Evolutionary conservation across 2,113 vertebrate genomes (phyloP), one percentile per base, ranked within the genome.

Genomic region (Perognathus longimembris): DNA sequence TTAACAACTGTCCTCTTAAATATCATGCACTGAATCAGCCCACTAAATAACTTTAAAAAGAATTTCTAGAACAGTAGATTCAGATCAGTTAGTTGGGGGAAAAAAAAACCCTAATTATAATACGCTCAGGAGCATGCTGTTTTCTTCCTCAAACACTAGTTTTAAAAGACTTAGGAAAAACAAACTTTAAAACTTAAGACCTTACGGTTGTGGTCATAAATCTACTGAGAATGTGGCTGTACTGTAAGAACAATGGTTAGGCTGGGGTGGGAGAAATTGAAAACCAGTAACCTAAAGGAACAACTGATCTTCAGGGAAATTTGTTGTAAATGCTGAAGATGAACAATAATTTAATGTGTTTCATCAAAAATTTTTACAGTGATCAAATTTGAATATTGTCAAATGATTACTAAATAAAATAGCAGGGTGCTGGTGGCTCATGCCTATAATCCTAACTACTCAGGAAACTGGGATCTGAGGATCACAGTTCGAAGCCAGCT

Each of bases 141-240:
- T 61, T 86, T 73, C 8, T 7, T 59, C 38, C 66, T 88, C n/a
- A 71, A 94, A 75, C 5, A 59, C 10, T 42, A 75, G 24, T 80
- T 91, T 90, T 79, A 22, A 93, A 96, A 90, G 54, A 70, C 14
- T 5, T 34, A 90, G 70, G 57, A 90, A 61, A 92, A 76, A 80
- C 36, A 76, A 90, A 75, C 76, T 84, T 26, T 24, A 38, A 71
- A 67, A 93, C 90, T 7, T 74, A 32, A 66, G 93, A 66, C 1
- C 32, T 91, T 93, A 82, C 67, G 38, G n/a, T 64, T 57, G 54
- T 73, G 38, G 18, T 88, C 78, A 93, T 76, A 88, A 83, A 83
- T 92, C n/a, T 66, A 64, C 38, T 24, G 34, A 77, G 54, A 91
- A 64, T 61, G 40, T 77, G 67, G 83, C 18, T 59, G 57, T n/a